A percentile compares a stretch with the other conserved stretches of the same genome.
These are phyloP conservation scores for Zygaena filipendulae DNA, from an alignment of 2,888 invertebrate species.

Conservation along the genomic window DNA sequence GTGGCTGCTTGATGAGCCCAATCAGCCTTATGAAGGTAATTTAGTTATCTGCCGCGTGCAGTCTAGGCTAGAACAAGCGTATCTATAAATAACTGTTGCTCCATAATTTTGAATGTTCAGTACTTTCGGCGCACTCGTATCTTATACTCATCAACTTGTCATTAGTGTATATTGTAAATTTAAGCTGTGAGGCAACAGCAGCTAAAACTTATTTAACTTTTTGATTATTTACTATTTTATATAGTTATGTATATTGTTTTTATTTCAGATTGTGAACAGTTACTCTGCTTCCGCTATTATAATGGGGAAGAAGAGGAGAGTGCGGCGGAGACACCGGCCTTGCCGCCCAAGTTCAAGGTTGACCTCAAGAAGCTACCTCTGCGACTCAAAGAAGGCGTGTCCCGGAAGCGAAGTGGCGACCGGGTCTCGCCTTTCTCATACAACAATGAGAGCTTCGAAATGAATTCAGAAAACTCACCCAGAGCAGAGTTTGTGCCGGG, in stretches of 20 bases:
- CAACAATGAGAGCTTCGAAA: conserved; percentile 63
- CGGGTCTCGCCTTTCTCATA: conserved; percentile 58
- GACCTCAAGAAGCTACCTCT: conserved; percentile 69
- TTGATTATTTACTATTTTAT: too few relatives aligned
- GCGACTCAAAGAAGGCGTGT: conserved; percentile 64
- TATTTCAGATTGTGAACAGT: conserved; percentile 76
- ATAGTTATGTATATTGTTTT: too few relatives aligned
- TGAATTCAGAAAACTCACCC: conserved; percentile 51
- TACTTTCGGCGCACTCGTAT: too few relatives aligned
- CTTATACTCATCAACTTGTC: too few relatives aligned
- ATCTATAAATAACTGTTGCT: too few relatives aligned
- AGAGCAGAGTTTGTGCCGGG: conserved; percentile 48
- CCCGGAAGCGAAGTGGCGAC: conserved; percentile 57
- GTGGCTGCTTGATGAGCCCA: conserved; percentile 78
- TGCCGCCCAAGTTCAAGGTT: conserved; percentile 57
- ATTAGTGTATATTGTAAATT: too few relatives aligned
- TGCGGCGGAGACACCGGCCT: conserved; percentile 69
- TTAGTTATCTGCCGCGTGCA: conserved; percentile 17
- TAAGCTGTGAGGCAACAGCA: too few relatives aligned
- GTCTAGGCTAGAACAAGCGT: too few relatives aligned
- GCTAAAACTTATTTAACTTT: too few relatives aligned
- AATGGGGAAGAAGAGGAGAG: conserved; percentile 73
- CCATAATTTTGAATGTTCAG: too few relatives aligned
- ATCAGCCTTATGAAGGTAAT: conserved; percentile 72
- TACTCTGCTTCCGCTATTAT: conserved; percentile 77